These are phyloP conservation scores for Odontesthes bonariensis DNA, from an alignment of 2,113 vertebrate genomes.

Conservation along the genomic window DNA sequence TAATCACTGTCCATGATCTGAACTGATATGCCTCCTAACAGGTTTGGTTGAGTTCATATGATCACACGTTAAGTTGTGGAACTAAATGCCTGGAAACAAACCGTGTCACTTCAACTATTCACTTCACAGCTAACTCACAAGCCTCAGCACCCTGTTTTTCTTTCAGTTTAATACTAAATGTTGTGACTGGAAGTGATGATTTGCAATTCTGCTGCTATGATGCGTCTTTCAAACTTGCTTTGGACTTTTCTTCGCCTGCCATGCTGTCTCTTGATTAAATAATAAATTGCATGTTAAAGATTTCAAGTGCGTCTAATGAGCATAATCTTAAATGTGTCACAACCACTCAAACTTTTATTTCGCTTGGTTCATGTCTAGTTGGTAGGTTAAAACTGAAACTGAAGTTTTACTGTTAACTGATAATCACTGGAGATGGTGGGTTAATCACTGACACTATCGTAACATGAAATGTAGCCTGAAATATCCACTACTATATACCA, in stretches of 20 bases:
- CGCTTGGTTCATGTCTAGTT: background rate
- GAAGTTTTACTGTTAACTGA: background rate
- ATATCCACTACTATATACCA: constrained; percentile 11
- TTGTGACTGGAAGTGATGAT: too few species aligned
- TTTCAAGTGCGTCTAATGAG: background rate
- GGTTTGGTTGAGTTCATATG: background rate
- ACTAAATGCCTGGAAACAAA: background rate
- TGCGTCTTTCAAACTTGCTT: background rate
- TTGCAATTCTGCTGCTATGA: background rate
- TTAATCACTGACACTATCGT: background rate
- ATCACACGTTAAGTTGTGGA: background rate
- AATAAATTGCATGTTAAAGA: too few species aligned
- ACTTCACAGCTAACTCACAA: background rate
- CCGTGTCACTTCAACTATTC: background rate
- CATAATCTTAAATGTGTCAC: too few species aligned
- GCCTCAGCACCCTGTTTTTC: background rate
- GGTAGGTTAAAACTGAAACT: background rate
- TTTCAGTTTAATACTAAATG: background rate
- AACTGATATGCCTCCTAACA: background rate
- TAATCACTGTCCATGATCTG: background rate
- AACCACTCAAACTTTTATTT: too few species aligned
- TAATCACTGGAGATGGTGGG: too few species aligned
- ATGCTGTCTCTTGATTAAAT: background rate
- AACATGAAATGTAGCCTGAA: constrained; percentile 10
- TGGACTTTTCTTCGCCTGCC: background rate